These are phyloP conservation scores for Hemibagrus guttatus DNA, from an alignment of 2,797 vertebrate species.

Conservation along the genomic window DNA sequence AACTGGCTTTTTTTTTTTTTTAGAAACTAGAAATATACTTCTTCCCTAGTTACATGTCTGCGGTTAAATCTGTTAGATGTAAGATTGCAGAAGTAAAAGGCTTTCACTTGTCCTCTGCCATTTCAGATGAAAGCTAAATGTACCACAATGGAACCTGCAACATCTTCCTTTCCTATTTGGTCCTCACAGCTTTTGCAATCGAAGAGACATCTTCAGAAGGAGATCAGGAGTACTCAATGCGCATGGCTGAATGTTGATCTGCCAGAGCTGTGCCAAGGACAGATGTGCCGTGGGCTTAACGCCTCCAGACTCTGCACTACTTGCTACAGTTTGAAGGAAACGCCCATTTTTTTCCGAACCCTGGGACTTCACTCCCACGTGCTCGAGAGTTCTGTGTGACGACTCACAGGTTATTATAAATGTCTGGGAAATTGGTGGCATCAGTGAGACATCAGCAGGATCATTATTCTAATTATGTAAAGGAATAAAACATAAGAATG, in stretches of 20 bases:
- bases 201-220: background rate
- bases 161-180: conserved; percentile 20
- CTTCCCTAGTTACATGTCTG: conserved; percentile 19
- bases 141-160: background rate
- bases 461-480: background rate
- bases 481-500: background rate
- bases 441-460: background rate
- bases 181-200: background rate
- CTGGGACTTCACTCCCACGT: conserved; percentile 30
- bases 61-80: conserved; percentile 3
- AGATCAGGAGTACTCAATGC: background rate
- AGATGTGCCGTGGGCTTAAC: conserved; percentile 53
- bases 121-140: conserved; percentile 3
- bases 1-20: background rate
- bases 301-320: conserved; percentile 37
- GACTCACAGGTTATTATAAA: background rate
- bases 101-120: conserved; percentile 27
- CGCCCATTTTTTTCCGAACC: conserved; percentile 35
- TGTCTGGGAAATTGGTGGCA: background rate
- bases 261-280: conserved; percentile 35
- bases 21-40: background rate
- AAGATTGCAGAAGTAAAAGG: conserved; percentile 28
- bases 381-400: background rate
- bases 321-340: conserved; percentile 42
- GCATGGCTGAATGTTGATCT: conserved; percentile 30